phyloP scores from a whole-genome alignment of 2,113 vertebrate genomes.

The Sylvietta virens region DNA sequence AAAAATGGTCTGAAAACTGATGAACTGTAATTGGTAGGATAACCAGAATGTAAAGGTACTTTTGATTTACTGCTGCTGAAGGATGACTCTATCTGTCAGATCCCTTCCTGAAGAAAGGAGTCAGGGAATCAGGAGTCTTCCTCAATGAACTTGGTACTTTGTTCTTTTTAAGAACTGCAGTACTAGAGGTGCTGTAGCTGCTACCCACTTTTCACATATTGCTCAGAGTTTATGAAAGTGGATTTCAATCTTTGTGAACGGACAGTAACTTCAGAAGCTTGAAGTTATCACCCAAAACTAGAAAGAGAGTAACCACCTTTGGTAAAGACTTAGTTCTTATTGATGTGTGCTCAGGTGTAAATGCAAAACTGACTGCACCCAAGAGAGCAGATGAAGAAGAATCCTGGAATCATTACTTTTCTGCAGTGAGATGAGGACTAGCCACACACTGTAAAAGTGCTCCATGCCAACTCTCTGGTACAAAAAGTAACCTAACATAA shows the following conservation, averaged over 20 bases:
- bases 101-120: not conserved
- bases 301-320: not conserved
- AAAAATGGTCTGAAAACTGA: not conserved
- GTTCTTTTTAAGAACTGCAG: not conserved
- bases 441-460: rapidly evolving
- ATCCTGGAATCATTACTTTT: not conserved
- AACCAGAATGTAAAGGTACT: not conserved
- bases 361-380: not conserved
- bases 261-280: not conserved
- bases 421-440: not conserved
- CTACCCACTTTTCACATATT: not conserved
- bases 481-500: not conserved
- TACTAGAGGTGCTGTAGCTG: not conserved
- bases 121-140: not conserved
- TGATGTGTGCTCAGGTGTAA: not conserved
- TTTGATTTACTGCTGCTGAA: not conserved
- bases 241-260: not conserved
- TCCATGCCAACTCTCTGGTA: not conserved
- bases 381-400: not conserved
- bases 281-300: not conserved
- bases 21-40: not conserved
- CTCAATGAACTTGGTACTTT: not conserved
- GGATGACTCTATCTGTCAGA: not conserved
- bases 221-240: not conserved
- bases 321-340: not conserved